Conservation (phyloP, 2,113 vertebrate species). For the Mormyrus iriodes region DNA sequence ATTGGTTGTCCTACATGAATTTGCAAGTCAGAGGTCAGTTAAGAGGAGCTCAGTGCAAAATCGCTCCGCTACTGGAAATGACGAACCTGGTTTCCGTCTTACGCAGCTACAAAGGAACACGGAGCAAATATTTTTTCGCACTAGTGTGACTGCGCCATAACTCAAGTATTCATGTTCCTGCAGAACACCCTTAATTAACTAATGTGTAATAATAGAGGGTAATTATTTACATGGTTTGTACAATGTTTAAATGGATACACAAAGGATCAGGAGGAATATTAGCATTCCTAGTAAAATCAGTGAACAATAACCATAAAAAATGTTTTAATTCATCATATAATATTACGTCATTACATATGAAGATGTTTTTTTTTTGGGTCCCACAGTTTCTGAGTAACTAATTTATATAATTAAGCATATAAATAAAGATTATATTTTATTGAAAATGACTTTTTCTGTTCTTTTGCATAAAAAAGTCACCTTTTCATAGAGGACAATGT, state of each 20-base stretch:
- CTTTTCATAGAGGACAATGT: background rate
- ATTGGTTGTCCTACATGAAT: background rate
- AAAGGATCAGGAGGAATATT: background rate
- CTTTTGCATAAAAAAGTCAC: background rate
- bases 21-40: background rate
- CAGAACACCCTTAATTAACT: background rate
- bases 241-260: background rate
- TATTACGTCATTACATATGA: background rate
- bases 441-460: background rate
- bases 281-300: background rate
- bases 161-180: background rate
- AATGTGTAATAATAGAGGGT: background rate
- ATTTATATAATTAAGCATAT: background rate
- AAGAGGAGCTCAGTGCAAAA: background rate
- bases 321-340: background rate
- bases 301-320: background rate
- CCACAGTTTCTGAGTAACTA: background rate
- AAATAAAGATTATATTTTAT: background rate
- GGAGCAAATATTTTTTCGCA: background rate
- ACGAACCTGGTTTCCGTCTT: background rate
- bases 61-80: background rate
- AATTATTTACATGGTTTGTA: background rate
- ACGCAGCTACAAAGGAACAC: background rate
- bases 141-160: background rate
- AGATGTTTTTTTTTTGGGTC: background rate